Evolutionary conservation across 2,113 vertebrate genomes (phyloP).

Genomic region (Malaclemys terrapin): DNA sequence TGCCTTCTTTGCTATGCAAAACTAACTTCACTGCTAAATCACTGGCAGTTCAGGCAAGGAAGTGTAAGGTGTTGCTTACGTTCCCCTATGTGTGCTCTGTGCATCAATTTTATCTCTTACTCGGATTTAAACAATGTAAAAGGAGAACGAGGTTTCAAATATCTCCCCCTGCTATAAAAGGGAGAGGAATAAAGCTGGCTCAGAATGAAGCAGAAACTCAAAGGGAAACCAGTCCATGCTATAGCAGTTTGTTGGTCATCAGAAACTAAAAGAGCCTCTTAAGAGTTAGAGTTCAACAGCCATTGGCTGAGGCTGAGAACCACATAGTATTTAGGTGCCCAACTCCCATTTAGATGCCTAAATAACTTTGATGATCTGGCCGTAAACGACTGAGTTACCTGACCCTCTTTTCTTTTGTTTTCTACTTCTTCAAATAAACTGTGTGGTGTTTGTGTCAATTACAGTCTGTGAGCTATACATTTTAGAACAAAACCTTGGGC

Average conservation of each 20-base stretch:
- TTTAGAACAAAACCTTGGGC: not conserved
- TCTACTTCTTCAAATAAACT: not conserved
- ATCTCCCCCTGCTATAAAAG: not conserved
- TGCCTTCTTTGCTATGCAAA: slow-evolving; percentile 48
- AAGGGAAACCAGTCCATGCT: no score
- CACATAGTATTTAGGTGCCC: no score
- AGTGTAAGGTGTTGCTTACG: not conserved
- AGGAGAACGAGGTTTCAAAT: not conserved
- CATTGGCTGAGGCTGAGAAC: no score
- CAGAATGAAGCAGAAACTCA: not conserved
- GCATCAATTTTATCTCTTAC: slow-evolving; percentile 12
- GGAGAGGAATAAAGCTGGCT: not conserved
- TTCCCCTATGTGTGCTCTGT: not conserved
- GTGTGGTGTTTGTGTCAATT: not conserved
- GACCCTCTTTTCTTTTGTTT: not conserved
- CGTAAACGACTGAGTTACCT: not conserved
- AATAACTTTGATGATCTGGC: not conserved
- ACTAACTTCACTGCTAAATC: not conserved
- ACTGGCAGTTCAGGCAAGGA: not conserved
- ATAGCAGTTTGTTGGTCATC: no score
- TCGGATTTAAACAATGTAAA: slow-evolving; percentile 17
- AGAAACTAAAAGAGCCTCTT: no score
- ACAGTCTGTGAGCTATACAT: not conserved
- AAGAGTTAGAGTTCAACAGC: no score
- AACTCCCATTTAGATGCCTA: not conserved